These are phyloP conservation scores for Oxyura jamaicensis DNA, from an alignment of 2,113 vertebrate genomes.

Conservation along the genomic window DNA sequence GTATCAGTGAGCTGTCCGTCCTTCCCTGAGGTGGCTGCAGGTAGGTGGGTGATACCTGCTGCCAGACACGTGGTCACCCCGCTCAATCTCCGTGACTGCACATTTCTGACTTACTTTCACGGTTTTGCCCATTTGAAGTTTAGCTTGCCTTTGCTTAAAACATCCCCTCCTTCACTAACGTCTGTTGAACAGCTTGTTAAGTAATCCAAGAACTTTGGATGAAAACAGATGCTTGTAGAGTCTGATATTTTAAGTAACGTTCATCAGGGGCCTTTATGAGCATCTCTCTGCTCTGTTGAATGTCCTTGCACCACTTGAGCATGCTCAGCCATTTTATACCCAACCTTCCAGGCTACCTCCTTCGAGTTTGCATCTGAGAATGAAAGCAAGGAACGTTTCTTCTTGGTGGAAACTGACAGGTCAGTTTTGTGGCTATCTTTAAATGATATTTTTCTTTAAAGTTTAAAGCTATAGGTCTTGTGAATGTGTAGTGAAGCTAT, in stretches of 20 bases:
- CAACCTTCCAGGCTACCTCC: not conserved
- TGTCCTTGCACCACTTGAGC: not conserved
- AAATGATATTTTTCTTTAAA: not conserved
- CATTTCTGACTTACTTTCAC: not conserved
- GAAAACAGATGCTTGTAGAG: not conserved
- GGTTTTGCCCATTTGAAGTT: not conserved
- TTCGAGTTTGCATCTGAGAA: not conserved
- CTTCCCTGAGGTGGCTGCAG: conserved; percentile 22
- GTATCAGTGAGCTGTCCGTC: not conserved
- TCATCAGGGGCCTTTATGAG: not conserved
- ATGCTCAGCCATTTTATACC: not conserved
- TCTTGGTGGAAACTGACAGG: not conserved
- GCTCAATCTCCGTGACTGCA: not conserved
- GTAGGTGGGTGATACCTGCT: conserved; percentile 5
- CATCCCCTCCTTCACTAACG: not conserved
- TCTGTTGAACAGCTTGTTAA: not conserved
- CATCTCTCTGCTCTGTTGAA: not conserved
- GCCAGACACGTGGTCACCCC: not conserved
- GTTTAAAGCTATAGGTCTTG: not conserved
- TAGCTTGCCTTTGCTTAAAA: not conserved
- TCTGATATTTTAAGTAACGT: not conserved
- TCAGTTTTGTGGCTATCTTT: not conserved
- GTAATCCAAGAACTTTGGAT: not conserved
- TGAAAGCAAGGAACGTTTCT: not conserved
- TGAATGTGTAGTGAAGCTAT: not conserved